Base-by-base conservation (phyloP, 2,888 invertebrate species). In the Synanthedon andrenaeformis region DNA sequence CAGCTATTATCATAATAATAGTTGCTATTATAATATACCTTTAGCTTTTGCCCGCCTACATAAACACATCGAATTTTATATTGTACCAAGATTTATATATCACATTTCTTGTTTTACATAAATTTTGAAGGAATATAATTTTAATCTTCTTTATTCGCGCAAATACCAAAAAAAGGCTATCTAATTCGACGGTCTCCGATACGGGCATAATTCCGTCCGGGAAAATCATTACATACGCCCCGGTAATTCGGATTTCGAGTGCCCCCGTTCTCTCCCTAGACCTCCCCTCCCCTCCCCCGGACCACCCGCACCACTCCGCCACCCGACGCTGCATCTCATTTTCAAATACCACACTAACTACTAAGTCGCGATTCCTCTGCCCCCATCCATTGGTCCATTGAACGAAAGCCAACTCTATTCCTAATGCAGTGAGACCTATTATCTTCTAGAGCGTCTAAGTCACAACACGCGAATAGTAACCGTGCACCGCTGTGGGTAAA, bases 221-320 rank as follows among this genome's bases (percentile, higher is more conserved):
- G 85, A 82, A 86, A 87, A 86, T 87, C 86, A 86, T 87, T 87
- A 87, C 83, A 82, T 74, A 84, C 85, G 87, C 83, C 81, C 81
- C 76, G 84, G 82, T 83, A 83, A 86, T 85, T 86, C 83, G 82
- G 84, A 81, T 84, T 84, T 80, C 78, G 82, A 82, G 80, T 76
- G 72, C 70, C 72, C 72, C 35, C 35, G 35, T 35, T 35, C 35
- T 35, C 35, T 35, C 35, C 35, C 35, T 35, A 35, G 35, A 35
- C 35, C 35, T 35, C 35, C 10, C 28, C 2, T 8, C 8, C 28
- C 35, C 72, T 66, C 67, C 62, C 67, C 62, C 60, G 51, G 55
- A 57, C 59, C 61, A 53, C 63, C 65, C 55, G 56, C 58, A 11
- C 13, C 35, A 8, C 35, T 35, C 45, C 52, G 48, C 57, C 58